Evolutionary conservation across 2,888 invertebrate species (phyloP).

Genomic region (Tuberolachnus salignus): DNA sequence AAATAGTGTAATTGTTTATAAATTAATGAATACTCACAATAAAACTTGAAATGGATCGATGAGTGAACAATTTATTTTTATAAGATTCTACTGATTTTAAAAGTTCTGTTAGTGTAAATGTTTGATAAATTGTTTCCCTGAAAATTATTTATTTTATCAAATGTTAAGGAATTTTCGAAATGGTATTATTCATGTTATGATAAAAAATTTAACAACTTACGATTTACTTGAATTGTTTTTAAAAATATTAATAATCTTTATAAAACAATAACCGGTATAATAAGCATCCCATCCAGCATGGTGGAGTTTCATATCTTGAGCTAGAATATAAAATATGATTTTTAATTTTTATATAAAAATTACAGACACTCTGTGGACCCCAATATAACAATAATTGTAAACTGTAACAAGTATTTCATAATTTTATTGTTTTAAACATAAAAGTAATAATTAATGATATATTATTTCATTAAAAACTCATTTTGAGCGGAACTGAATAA

Average conservation of each 20-base stretch:
- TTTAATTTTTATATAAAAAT: too few species aligned
- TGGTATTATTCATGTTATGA: not conserved
- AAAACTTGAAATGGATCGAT: conserved; percentile 22
- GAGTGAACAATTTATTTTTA: conserved; percentile 20
- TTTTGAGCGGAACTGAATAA: too few species aligned
- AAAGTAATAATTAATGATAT: too few species aligned
- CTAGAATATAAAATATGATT: conserved; percentile 57
- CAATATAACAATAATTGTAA: not conserved
- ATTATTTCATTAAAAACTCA: too few species aligned
- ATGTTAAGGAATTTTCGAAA: not conserved
- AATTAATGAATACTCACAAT: conserved; percentile 25
- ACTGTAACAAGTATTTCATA: too few species aligned
- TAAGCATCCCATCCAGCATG: conserved; percentile 87
- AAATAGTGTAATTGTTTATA: not conserved
- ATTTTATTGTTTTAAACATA: too few species aligned
- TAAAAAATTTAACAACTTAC: conserved; percentile 6
- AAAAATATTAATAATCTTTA: conserved; percentile 64
- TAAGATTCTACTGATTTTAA: conserved; percentile 38
- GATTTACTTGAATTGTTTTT: conserved; percentile 15
- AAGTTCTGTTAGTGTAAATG: conserved; percentile 36
- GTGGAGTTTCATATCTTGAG: conserved; percentile 64
- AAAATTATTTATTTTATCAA: not conserved
- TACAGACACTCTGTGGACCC: too few species aligned
- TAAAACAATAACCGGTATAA: conserved; percentile 76
- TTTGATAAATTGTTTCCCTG: not conserved